These are phyloP conservation scores for Lathamus discolor DNA, from an alignment of 2,113 vertebrate genomes.

Conservation along the genomic window DNA sequence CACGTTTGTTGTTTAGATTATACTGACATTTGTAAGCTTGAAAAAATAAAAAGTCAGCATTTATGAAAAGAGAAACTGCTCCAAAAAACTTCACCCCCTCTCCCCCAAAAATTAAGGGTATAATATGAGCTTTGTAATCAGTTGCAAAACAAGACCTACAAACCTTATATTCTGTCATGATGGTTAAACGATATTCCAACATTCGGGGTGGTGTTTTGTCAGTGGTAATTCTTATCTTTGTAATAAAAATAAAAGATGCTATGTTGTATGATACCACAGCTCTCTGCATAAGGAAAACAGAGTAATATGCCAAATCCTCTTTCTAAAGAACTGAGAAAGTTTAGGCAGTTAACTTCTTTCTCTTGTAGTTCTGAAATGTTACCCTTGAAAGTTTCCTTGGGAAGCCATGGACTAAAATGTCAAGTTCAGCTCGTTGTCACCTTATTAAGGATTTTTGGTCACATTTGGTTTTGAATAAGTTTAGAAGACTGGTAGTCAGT, in stretches of 20 bases:
- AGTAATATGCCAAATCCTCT: background rate
- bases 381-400: background rate
- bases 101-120: background rate
- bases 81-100: background rate
- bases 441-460: background rate
- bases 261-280: background rate
- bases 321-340: background rate
- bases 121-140: background rate
- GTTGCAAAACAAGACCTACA: background rate
- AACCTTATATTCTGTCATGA: slow-evolving; percentile 3
- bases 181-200: background rate
- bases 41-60: background rate
- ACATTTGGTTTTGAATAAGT: background rate
- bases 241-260: background rate
- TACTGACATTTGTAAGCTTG: background rate
- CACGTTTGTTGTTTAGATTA: background rate
- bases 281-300: background rate
- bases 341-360: slow-evolving; percentile 11
- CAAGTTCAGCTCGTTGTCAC: background rate
- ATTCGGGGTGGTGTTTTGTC: background rate
- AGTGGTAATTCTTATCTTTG: background rate
- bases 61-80: background rate
- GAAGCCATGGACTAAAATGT: background rate
- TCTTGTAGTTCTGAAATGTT: background rate
- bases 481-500: background rate